A percentile compares a stretch with the other conserved stretches of the same genome.
These are phyloP conservation scores for Battus philenor DNA, from an alignment of 1,140 invertebrate genomes.

Conservation along the genomic window DNA sequence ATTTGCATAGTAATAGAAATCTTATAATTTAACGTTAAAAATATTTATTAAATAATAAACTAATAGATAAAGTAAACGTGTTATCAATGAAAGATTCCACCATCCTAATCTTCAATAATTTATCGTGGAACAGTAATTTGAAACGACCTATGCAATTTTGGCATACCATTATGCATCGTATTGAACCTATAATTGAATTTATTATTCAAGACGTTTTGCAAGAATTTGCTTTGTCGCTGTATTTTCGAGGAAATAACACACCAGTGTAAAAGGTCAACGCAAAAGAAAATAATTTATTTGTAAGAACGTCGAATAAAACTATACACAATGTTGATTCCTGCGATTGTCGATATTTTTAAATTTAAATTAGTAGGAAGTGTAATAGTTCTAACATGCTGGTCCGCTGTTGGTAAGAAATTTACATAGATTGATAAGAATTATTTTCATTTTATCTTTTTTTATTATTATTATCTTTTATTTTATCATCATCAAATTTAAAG, in stretches of 20 bases:
- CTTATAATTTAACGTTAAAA: neutral
- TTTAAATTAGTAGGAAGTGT: conserved; percentile 41
- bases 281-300: neutral
- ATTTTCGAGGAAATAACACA: neutral
- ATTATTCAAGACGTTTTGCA: too few relatives aligned
- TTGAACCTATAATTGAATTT: too few relatives aligned
- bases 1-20: neutral
- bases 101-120: neutral
- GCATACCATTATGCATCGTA: too few relatives aligned
- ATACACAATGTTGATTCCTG: conserved; percentile 27
- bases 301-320: too few relatives aligned
- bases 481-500: too few relatives aligned
- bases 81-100: neutral
- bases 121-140: too few relatives aligned
- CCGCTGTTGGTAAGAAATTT: conserved; percentile 34
- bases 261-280: neutral
- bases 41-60: neutral
- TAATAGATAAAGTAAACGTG: conserved; percentile 5
- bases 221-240: too few relatives aligned
- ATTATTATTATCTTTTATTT: too few relatives aligned
- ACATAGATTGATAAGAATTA: too few relatives aligned
- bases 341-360: conserved; percentile 40
- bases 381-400: conserved; percentile 43
- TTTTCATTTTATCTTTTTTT: too few relatives aligned
- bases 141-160: too few relatives aligned